Conservation (phyloP, 2,797 vertebrate genomes). For the Neosilurus hyrtlii region DNA sequence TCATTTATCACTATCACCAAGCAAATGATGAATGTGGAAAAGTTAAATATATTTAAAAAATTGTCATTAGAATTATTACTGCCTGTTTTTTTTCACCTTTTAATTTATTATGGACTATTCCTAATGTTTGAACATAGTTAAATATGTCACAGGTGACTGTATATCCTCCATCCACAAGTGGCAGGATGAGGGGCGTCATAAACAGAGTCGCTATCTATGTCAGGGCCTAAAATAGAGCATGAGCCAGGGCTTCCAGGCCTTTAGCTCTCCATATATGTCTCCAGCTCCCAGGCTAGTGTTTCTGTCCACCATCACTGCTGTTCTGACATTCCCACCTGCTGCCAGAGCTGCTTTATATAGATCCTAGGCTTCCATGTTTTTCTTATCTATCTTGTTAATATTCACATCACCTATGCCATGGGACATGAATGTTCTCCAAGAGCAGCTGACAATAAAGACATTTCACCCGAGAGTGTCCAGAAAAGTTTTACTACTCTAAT, state of each 20-base stretch:
- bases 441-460: conserved; percentile 24
- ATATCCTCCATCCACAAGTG: conserved; percentile 55
- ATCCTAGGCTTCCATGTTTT: conserved; percentile 32
- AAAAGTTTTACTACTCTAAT: not conserved
- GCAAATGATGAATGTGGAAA: not conserved
- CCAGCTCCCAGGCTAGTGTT: conserved; percentile 56
- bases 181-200: conserved; percentile 79
- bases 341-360: conserved; percentile 52
- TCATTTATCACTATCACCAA: not conserved
- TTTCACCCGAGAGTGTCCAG: not conserved
- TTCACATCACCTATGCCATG: conserved; percentile 45
- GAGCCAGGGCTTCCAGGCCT: conserved; percentile 65
- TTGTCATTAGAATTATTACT: no score
- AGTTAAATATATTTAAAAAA: not conserved
- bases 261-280: conserved; percentile 80
- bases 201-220: conserved; percentile 80
- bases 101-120: not conserved
- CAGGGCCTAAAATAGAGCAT: conserved; percentile 85
- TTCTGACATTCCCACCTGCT: conserved; percentile 72
- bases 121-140: not conserved
- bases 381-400: conserved; percentile 34
- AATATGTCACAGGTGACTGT: conserved; percentile 14
- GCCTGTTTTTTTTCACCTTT: not conserved
- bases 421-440: conserved; percentile 23
- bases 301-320: conserved; percentile 50